Conservation (phyloP, 2,888 invertebrate species). For the Megastigmus dorsalis region DNA sequence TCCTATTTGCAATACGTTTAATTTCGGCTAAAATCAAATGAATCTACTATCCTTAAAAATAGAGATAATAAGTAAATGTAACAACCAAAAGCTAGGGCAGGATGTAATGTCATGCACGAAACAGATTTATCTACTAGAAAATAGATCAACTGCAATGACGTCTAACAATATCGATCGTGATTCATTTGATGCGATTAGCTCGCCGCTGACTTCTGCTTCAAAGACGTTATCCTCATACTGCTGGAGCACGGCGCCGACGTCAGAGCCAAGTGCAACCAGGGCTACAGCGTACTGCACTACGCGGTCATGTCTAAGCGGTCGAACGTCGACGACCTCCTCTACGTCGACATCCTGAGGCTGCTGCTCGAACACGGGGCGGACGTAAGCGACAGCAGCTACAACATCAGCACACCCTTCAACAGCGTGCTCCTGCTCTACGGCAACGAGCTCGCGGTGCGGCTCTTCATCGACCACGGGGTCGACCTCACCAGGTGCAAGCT, state of each 20-base stretch:
- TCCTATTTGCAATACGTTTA: too few species aligned
- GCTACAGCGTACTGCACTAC: constrained; percentile 32
- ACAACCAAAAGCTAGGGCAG: too few species aligned
- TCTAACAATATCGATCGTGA: too few species aligned
- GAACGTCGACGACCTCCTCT: constrained; percentile 22
- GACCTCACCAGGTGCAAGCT: constrained; percentile 14
- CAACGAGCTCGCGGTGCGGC: constrained; percentile 17
- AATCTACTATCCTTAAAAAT: too few species aligned
- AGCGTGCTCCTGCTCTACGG: constrained; percentile 35
- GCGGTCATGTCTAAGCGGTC: constrained; percentile 22
- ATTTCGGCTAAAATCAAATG: too few species aligned
- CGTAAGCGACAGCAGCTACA: neutral
- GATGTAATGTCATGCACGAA: too few species aligned
- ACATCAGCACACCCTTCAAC: constrained; percentile 19
- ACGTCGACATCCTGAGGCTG: constrained; percentile 1
- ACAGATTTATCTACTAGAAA: too few species aligned
- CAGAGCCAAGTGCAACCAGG: constrained; percentile 29
- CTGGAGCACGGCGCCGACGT: constrained; percentile 21
- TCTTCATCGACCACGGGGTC: constrained; percentile 24
- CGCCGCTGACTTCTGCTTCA: constrained; percentile 14
- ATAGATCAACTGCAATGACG: too few species aligned
- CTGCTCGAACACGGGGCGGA: constrained; percentile 11
- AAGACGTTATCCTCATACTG: constrained; percentile 22
- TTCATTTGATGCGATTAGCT: too few species aligned
- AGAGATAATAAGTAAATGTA: too few species aligned